Base-by-base conservation (phyloP, 2,113 vertebrate genomes). In the Sprattus sprattus region DNA sequence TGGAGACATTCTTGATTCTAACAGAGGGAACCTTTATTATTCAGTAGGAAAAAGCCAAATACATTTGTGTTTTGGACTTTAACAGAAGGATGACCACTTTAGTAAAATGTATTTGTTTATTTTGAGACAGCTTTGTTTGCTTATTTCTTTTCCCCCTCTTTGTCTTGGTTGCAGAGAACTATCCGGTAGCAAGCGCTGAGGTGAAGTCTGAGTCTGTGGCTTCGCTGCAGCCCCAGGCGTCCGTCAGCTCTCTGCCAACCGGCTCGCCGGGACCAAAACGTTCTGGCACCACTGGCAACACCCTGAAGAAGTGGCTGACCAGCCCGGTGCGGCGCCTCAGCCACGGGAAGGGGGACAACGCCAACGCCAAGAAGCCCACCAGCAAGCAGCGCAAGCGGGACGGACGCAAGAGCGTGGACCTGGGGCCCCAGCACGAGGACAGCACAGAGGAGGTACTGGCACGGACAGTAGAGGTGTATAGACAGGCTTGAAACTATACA, bases 221-320 rank as follows among this genome's bases (percentile, higher is more conserved):
- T 85, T 96, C 96, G 54, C 91, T 97, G 47, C 97, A 97, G 86
- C 90, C 95, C 39, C 97, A 97, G 89, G 88, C 95, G 0, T 97
- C 97, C 64, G 93, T 97, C 88, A 96, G 95, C 91, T 97, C 97
- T 1, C 49, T 90, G 32, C 88, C 89, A 44, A 90, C 86, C 4
- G 96, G 96, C 81, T 99, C 98, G 3, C 98, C 98, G 0, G 98
- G 97, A 0, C 96, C 98, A 16, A 99, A 99, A 89, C 97, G 98
- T 44, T 97, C 96, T 0, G 96, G 93, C 25, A 95, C 95, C 0
- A 95, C 95, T 0, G 95, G 97, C 50, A 99, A 99, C 94, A 99
- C 98, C 0, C 93, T 99, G 75, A 99, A 99, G 94, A 99, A 99
- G 84, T 99, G 98, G 98, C 84, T 99, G 87, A 99, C 97, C 0